A percentile compares a stretch with the other conserved stretches of the same genome.
These are phyloP conservation scores for Discoglossus pictus DNA, from an alignment of 2,797 vertebrate species.

Conservation along the genomic window DNA sequence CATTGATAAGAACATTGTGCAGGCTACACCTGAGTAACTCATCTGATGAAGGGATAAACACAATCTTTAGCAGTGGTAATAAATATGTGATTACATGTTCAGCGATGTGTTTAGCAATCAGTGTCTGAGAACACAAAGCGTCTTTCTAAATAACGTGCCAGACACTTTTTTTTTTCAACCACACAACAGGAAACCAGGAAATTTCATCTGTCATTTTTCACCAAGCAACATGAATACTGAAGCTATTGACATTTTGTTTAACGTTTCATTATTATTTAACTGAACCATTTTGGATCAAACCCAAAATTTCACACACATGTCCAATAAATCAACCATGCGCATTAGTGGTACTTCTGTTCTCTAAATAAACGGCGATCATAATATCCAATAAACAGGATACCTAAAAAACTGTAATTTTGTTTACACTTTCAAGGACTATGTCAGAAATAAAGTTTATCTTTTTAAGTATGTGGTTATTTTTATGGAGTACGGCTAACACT, in stretches of 20 bases:
- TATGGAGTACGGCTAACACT: background rate
- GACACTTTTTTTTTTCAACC: too few species aligned
- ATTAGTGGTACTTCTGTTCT: conserved; percentile 20
- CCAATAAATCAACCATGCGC: conserved; percentile 28
- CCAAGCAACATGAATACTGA: background rate
- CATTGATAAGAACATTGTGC: too few species aligned
- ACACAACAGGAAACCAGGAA: background rate
- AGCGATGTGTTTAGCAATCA: too few species aligned
- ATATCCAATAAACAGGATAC: background rate
- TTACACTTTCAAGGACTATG: too few species aligned
- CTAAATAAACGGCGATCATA: conserved; percentile 33
- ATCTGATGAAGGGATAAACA: too few species aligned
- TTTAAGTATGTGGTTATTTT: conserved; percentile 14
- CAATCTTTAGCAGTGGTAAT: too few species aligned
- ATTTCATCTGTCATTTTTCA: background rate
- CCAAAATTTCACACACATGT: conserved; percentile 18
- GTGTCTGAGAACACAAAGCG: too few species aligned
- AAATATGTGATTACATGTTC: too few species aligned
- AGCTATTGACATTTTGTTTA: conserved; percentile 4
- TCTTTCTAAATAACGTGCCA: too few species aligned
- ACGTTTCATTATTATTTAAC: conserved; percentile 22
- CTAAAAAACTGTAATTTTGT: background rate
- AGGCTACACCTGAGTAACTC: too few species aligned
- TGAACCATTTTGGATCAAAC: conserved; percentile 2
- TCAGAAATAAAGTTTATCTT: background rate